A percentile compares a stretch with the other conserved stretches of the same genome.
Evolutionary conservation across 2,797 vertebrate species (phyloP).

Genomic region (Enteromius viviparus): DNA sequence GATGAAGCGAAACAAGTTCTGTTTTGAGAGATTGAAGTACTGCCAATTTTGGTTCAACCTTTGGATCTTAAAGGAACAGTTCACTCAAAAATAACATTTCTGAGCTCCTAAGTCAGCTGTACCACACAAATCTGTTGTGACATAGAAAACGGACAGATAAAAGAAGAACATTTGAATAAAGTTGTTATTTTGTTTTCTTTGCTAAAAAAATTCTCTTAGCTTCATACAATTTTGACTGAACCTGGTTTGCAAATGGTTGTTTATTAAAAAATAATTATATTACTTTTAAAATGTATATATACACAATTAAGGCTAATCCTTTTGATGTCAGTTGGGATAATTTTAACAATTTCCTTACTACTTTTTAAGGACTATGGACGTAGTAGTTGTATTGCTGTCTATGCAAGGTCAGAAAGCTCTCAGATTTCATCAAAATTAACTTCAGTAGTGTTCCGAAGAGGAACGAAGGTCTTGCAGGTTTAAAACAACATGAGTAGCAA

Average conservation of each 20-base stretch:
- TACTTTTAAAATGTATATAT: no score
- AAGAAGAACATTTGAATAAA: background rate
- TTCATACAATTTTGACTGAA: background rate
- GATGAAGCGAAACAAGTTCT: background rate
- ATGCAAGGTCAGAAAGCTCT: background rate
- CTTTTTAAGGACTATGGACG: background rate
- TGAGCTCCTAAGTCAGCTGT: background rate
- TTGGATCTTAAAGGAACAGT: background rate
- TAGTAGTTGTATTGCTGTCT: background rate
- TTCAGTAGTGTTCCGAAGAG: background rate
- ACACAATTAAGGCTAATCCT: background rate
- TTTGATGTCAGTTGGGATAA: background rate
- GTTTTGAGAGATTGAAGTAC: background rate
- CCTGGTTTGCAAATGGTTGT: no score
- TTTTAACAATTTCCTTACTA: background rate
- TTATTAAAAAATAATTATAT: no score
- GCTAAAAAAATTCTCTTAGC: background rate
- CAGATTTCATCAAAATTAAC: background rate
- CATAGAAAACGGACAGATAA: background rate
- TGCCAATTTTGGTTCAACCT: background rate
- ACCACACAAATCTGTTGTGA: background rate
- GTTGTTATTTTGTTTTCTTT: no score
- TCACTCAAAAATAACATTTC: background rate
- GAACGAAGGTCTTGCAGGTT: background rate
- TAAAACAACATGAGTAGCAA: background rate